Base-by-base conservation (phyloP, 2,888 invertebrate species). In the Protophormia terraenovae region DNA sequence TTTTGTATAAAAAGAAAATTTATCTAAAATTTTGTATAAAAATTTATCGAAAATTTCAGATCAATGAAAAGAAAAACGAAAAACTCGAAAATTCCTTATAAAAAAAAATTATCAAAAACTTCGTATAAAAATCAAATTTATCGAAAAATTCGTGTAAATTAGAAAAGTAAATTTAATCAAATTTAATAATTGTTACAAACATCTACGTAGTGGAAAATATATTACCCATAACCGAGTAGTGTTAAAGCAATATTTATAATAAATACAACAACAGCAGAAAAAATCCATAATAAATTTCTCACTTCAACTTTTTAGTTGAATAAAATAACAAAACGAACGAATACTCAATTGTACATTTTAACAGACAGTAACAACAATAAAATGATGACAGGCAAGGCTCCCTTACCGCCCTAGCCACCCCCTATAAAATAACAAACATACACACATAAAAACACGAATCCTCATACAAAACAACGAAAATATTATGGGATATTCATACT, bases 311-410 rank as follows among this genome's bases (percentile, higher is more conserved):
- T 47, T 58, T 0, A 77, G 45, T 47, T 35, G 24, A 69, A 12
- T 32, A 53, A 71, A 62, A 69, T 32, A 71, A 50, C 71, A 62
- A 53, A 29, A 53, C 38, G 12, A 27, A 35, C 19, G 50, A 27
- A 19, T 35, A 53, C 62, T n/a, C 32, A 62, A 53, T 50, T 14
- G 19, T 29, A 38, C 62, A 64, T 27, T 53, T 62, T 76, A 75
- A 53, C 53, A 53, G 50, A 64, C 62, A 79, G 38, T 45, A 60
- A 41, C 64, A 72, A 55, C 53, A 64, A 53, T 45, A 72, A 79
- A 53, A 72, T 66, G 66, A 79, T 71, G 71, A 79, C 79, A 72
- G 41, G 45, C 45, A 72, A 22, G 53, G 64, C 22, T 72, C 19
- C 16, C n/a, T n/a, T n/a, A n/a, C n/a, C n/a, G n/a, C n/a, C 6